Evolutionary conservation across 2,113 vertebrate genomes (phyloP), one percentile per base, ranked within the genome.

Genomic region (Ceyx cyanopectus): DNA sequence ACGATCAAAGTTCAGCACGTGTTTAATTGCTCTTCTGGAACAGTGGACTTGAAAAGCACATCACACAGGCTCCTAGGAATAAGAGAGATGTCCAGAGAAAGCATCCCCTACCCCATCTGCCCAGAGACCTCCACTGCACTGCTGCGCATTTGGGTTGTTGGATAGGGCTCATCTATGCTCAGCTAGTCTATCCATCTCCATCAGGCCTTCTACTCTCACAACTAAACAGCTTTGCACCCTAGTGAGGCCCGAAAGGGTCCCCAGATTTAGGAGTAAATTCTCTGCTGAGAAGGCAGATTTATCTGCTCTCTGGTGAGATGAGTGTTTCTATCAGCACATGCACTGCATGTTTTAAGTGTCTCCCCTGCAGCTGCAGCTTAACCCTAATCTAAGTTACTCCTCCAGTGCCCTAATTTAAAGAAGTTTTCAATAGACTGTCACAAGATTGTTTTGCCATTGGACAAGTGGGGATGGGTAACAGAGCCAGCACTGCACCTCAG

Each of bases 281-380:
- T 91, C 43, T 1, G 0, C n/a, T 10, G 5, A 77, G 85, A 81
- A 82, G 43, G 75, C 66, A 72, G 40, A 48, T 93, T 70, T 79
- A 89, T 77, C 68, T 3, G 5, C 66, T 85, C 76, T 41, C 67
- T 6, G 21, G 48, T 65, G 81, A 83, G 63, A 85, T 11, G 67
- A 92, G 50, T 2, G 5, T 54, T 32, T 85, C 61, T 82, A 23
- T 70, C 14, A 26, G 81, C 67, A 76, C 50, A 68, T 3, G 1
- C 4, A 1, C 46, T 70, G 41, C 17, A 9, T 1, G 1, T 54
- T 86, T 78, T 54, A 74, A 85, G 22, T 67, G 54, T 81, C 34
- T 95, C 50, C 63, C 84, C 66, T 86, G 41, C 86, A 89, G 83
- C 54, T 86, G 62, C 24, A 91, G 65, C 46, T 84, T 74, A 62